Conservation (phyloP, 2,113 vertebrate species). For the Indri indri region DNA sequence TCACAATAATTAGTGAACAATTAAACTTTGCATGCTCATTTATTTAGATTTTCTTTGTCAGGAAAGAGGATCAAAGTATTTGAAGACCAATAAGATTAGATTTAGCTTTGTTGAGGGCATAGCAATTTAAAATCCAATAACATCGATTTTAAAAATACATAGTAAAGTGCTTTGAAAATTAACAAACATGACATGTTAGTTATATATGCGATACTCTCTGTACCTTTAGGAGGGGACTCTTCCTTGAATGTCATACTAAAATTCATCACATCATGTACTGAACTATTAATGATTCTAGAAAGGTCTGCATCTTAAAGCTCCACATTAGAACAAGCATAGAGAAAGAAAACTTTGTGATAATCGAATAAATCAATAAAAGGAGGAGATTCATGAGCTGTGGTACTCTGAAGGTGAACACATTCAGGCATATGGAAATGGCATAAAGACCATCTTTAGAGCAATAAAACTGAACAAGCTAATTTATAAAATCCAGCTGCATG, state of each 20-base stretch:
- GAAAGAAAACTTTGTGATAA: slow-evolving; percentile 55
- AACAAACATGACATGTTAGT: background rate
- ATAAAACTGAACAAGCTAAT: background rate
- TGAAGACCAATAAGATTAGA: background rate
- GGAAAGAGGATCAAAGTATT: background rate
- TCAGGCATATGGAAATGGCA: background rate
- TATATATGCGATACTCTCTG: background rate
- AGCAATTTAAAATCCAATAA: background rate
- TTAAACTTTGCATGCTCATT: background rate
- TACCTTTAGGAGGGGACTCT: background rate
- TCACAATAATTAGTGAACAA: background rate
- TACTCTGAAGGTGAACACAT: background rate
- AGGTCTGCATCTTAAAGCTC: slow-evolving; percentile 5
- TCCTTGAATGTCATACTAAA: background rate
- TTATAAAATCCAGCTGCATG: background rate
- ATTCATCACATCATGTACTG: background rate
- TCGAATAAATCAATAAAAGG: slow-evolving; percentile 48
- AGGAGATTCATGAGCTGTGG: slow-evolving; percentile 32
- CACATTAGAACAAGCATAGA: background rate
- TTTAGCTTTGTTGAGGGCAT: background rate
- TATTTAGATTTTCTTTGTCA: background rate
- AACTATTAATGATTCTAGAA: slow-evolving; percentile 63
- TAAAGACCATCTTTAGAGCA: background rate
- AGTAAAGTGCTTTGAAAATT: background rate
- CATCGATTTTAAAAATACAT: background rate